Percentiles rank a stretch among this genome's conserved stretches.
These are phyloP conservation scores for Thereva unica DNA, from an alignment of 2,888 invertebrate species.

Conservation along the genomic window DNA sequence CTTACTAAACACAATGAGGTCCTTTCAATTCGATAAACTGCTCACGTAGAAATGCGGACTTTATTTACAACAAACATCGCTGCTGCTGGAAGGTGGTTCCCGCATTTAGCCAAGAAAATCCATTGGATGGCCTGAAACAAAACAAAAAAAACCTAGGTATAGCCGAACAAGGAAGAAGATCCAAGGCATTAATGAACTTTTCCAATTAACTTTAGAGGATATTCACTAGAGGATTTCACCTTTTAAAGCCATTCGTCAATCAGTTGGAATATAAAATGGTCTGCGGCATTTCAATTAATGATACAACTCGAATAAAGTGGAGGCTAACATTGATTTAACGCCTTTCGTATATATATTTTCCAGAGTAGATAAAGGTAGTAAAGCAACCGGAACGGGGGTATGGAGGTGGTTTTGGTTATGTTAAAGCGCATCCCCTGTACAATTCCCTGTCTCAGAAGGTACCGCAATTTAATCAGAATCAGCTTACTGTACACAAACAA, in stretches of 20 bases:
- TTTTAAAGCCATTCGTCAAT: slow-evolving; percentile 35
- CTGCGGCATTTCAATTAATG: slow-evolving; percentile 41
- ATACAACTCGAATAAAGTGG: slow-evolving; percentile 38
- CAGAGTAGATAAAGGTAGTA: too few species aligned
- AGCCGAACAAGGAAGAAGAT: slow-evolving; percentile 1
- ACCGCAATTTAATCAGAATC: slow-evolving; percentile 42
- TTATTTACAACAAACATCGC: too few species aligned
- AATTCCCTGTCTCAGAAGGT: slow-evolving; percentile 28
- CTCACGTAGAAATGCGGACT: too few species aligned
- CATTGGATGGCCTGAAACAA: too few species aligned
- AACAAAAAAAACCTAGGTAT: too few species aligned
- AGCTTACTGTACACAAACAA: slow-evolving; percentile 33
- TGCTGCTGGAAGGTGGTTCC: too few species aligned
- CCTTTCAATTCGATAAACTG: too few species aligned
- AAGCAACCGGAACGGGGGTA: too few species aligned
- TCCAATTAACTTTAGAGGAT: slow-evolving; percentile 33
- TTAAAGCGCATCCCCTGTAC: slow-evolving; percentile 18
- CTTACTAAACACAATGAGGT: too few species aligned
- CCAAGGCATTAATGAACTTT: slow-evolving; percentile 21
- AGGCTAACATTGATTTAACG: slow-evolving; percentile 41
- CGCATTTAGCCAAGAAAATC: too few species aligned
- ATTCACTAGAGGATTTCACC: slow-evolving; percentile 27
- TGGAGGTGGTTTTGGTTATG: too few species aligned
- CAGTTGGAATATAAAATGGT: slow-evolving; percentile 33
- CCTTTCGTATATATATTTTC: slow-evolving; percentile 18